These are phyloP conservation scores for Ornithoptera alexandrae DNA, from an alignment of 2,888 invertebrate species.

Conservation along the genomic window DNA sequence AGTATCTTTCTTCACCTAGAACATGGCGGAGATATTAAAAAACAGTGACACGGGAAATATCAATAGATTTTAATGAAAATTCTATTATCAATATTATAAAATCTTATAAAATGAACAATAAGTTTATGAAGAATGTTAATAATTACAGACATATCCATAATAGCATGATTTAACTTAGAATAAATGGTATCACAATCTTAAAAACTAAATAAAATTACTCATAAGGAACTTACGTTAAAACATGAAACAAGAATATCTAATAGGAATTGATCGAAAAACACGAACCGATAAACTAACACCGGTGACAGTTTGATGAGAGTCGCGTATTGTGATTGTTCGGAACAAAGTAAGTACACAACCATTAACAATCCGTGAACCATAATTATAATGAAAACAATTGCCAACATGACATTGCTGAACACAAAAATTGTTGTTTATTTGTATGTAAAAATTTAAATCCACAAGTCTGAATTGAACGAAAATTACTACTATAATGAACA, in stretches of 20 bases:
- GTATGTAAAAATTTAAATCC: conserved; percentile 15
- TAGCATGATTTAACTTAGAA: conserved; percentile 65
- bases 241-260: conserved; percentile 60
- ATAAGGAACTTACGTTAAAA: conserved; percentile 76
- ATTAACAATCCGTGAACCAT: conserved; percentile 58
- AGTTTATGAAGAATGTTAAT: conserved; percentile 38
- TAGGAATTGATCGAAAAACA: conserved; percentile 66
- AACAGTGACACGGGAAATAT: conserved; percentile 45
- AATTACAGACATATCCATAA: conserved; percentile 58
- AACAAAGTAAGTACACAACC: conserved; percentile 75
- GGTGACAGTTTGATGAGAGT: conserved; percentile 39
- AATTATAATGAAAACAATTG: conserved; percentile 38
- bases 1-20: conserved; percentile 26
- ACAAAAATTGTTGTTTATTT: conserved; percentile 28
- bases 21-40: conserved; percentile 43
- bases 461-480: conserved; percentile 34
- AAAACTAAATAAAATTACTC: conserved; percentile 64
- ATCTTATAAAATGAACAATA: conserved; percentile 57
- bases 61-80: conserved; percentile 46
- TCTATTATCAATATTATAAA: conserved; percentile 57
- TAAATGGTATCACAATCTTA: conserved; percentile 79
- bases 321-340: conserved; percentile 31
- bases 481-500: conserved; percentile 70
- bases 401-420: conserved; percentile 35
- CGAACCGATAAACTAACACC: conserved; percentile 40